Evolutionary conservation across 2,888 invertebrate genomes (phyloP), one percentile per base, ranked within the genome.

Genomic region (Amiota mariae): DNA sequence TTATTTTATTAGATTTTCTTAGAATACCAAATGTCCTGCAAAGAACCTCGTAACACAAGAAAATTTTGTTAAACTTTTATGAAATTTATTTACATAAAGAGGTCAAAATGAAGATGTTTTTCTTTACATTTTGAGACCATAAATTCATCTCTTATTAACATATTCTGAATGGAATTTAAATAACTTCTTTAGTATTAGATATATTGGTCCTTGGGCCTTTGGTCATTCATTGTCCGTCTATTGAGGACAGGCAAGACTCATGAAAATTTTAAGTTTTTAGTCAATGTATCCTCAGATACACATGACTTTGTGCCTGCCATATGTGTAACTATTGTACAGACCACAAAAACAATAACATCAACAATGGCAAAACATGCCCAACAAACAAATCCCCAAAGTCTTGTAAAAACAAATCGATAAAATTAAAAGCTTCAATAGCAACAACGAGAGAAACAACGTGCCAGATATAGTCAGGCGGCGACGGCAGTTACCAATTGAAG

Each of bases 321-420:
- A 13, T 9, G 10, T 59, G 15, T 57, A 71, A 12, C 49, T 36
- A 36, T 36, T 36, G 36, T 36, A 36, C 48, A 71, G 61, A 36
- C 59, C 70, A 56, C 57, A 70, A 57, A 56, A 73, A 72, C 70
- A 61, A 54, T 59, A 74, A 64, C 74, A 76, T 70, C 72, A 72
- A 64, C 73, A 73, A 78, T 71, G 75, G 6, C 36, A 36, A 36
- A 36, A 36, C 3, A 36, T 36, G 36, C 36, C 36, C 36, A 36
- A 36, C 36, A 2, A 36, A 36, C 36, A 63, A 71, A 64, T 70
- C 63, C 61, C 46, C 73, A 64, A 71, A 74, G 73, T 72, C 66
- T 61, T 72, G 78, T 71, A 73, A 77, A 74, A 82, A 59, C 71
- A 77, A 84, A 83, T 83, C 83, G 83, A 83, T 83, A 84, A 83